Base-by-base conservation (phyloP, 2,113 vertebrate species). In the Ameiurus melas region DNA sequence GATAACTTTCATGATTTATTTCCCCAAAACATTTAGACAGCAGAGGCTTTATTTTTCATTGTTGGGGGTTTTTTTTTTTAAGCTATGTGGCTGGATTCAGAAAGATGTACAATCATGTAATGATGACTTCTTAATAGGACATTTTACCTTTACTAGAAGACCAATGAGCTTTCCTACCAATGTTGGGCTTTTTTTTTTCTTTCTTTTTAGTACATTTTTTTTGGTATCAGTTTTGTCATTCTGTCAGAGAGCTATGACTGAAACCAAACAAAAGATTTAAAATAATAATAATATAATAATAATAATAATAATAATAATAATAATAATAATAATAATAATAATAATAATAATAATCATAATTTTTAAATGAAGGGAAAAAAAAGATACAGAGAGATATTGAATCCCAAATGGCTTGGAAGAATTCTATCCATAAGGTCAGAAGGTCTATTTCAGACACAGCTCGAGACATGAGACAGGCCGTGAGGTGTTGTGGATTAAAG, bases 131-230 rank as follows among this genome's bases (percentile, higher is more conserved):
- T 47, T 47, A 39, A 53, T 20, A 57, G 33, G 39, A 89, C 90
- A 86, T 92, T 92, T 90, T 60, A 75, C 55, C 92, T 92, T 93
- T 88, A 94, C 91, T 93, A 81, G 90, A 91, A 93, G 93, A 96
- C 94, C 94, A 94, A 94, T 94, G 94, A 96, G 92, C 94, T 95
- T 94, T 93, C 92, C 87, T 75, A 95, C 92, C 92, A 94, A 94
- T 90, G 87, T 57, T 58, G 66, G 12, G 27, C 1, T 36, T 36
- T 3, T 36, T 73, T 39, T 1, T 75, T 75, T 17, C 10, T 10
- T 5, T 20, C 83, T 62, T 68, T 88, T 47, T 47, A 47, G 6
- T 47, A 47, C 5, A 7, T 47, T 47, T 47, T 66, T 64, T 88
- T 82, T 47, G 33, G 53, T 82, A 93, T 92, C 85, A 93, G 89